phyloP scores from a whole-genome alignment of 2,797 vertebrate species.

The Podargus strigoides region DNA sequence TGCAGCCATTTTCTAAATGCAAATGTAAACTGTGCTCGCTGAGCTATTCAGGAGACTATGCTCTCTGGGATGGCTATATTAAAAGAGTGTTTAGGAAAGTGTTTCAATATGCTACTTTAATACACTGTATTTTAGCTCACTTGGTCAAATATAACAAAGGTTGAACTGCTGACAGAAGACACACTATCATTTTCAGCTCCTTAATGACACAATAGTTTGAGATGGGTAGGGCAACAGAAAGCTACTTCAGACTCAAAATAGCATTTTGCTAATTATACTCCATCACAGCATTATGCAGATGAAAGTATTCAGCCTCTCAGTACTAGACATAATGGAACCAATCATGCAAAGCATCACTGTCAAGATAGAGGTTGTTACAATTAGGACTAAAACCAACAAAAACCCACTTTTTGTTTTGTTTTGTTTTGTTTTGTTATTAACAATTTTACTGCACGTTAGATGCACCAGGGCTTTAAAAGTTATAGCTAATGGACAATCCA shows the following conservation, averaged over 20 bases:
- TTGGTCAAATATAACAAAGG: neutral
- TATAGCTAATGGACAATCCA: neutral
- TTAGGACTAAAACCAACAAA: neutral
- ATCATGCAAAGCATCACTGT: slow-evolving; percentile 26
- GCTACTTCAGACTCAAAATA: slow-evolving; percentile 19
- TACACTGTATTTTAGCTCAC: neutral
- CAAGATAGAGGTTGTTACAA: slow-evolving; percentile 18
- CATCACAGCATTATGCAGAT: slow-evolving; percentile 26
- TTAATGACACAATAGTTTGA: neutral
- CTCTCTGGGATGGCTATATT: neutral
- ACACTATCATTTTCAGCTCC: neutral
- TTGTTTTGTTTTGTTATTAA: neutral
- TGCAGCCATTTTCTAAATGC: neutral
- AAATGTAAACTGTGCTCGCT: neutral
- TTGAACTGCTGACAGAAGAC: neutral
- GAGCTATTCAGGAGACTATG: neutral
- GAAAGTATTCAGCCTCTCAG: slow-evolving; percentile 24
- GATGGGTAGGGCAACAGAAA: neutral
- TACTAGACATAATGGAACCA: slow-evolving; percentile 33
- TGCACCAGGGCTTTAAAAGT: neutral
- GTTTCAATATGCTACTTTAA: neutral
- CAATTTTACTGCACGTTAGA: neutral
- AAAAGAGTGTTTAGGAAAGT: neutral
- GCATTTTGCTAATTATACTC: slow-evolving; percentile 33
- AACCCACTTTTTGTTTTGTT: neutral